Conservation (phyloP, 2,113 vertebrate genomes). For the Chitala chitala region DNA sequence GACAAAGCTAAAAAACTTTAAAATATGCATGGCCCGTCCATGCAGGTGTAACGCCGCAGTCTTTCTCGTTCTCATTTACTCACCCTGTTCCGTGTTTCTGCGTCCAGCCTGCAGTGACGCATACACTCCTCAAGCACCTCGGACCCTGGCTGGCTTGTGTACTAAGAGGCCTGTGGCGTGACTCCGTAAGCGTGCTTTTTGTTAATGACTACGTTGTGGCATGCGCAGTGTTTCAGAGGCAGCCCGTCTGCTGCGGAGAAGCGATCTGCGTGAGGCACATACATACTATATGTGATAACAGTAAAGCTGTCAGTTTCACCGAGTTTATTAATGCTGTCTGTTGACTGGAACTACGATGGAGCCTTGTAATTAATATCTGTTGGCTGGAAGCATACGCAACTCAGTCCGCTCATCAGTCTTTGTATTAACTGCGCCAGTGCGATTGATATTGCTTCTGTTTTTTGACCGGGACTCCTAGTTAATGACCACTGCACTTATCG, state of each 20-base stretch:
- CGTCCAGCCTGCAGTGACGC: too few species aligned
- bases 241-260: too few species aligned
- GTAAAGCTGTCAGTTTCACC: conserved; percentile 5
- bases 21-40: too few species aligned
- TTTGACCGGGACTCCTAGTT: background rate
- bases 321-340: background rate
- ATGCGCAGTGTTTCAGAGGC: background rate
- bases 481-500: conserved; percentile 5
- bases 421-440: background rate
- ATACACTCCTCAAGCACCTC: too few species aligned
- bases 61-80: too few species aligned
- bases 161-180: too few species aligned
- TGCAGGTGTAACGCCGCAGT: too few species aligned
- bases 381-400: background rate
- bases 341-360: background rate
- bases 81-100: too few species aligned
- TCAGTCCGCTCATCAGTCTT: background rate
- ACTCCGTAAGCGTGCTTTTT: too few species aligned
- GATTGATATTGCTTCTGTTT: background rate
- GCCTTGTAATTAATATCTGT: background rate
- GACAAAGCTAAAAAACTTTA: too few species aligned
- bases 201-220: background rate
- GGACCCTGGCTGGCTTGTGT: too few species aligned
- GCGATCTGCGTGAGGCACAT: too few species aligned
- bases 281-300: background rate